Conservation (phyloP, 2,888 invertebrate genomes). For the Pocota personata region DNA sequence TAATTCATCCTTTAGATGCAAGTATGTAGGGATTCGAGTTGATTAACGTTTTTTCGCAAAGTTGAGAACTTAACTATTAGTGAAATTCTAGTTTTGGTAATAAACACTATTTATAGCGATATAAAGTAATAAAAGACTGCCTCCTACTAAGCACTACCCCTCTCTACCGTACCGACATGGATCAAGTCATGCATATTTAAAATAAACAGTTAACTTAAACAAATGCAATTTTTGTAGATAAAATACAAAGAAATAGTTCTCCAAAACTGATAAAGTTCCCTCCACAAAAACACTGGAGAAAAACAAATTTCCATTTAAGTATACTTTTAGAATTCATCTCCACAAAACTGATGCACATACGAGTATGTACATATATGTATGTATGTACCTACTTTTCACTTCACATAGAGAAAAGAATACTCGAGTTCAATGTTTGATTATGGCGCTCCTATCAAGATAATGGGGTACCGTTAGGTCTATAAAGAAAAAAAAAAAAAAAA, state of each 20-base stretch:
- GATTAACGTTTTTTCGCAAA: too few species aligned
- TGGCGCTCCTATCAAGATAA: constrained; percentile 39
- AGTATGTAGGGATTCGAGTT: too few species aligned
- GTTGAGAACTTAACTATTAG: too few species aligned
- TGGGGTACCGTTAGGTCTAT: constrained; percentile 18
- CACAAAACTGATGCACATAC: neutral
- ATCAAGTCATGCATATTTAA: too few species aligned
- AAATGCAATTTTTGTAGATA: neutral
- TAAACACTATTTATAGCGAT: too few species aligned
- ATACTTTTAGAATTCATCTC: constrained; percentile 1
- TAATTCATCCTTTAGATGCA: too few species aligned
- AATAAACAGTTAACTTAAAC: too few species aligned
- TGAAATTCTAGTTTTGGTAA: too few species aligned
- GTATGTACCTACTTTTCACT: neutral
- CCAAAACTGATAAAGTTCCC: neutral
- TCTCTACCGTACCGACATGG: too few species aligned
- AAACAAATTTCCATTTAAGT: constrained; percentile 14
- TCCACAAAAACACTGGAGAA: neutral
- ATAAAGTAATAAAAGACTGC: too few species aligned
- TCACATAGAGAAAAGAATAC: constrained; percentile 11
- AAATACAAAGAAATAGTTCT: neutral
- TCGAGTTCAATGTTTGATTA: constrained; percentile 63
- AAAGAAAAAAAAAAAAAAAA: constrained; percentile 14
- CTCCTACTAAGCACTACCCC: too few species aligned
- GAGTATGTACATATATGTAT: neutral